Conservation (phyloP, 2,797 vertebrate genomes). For the Salmo trutta region DNA sequence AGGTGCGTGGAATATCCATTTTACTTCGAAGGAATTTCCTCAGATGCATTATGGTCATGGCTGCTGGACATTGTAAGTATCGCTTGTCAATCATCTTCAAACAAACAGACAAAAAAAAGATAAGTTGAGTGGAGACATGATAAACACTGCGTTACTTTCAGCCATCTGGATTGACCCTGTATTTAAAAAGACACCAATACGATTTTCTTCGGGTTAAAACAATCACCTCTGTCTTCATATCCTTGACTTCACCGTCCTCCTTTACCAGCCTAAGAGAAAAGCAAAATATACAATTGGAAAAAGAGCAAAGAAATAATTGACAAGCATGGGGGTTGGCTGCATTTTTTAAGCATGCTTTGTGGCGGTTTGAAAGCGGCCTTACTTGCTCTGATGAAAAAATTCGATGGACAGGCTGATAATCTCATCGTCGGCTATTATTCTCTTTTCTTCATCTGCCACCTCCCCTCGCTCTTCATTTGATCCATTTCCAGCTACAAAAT, state of each 20-base stretch:
- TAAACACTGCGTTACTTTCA: not conserved
- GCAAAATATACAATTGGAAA: not conserved
- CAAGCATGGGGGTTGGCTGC: not conserved
- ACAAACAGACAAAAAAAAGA: not conserved
- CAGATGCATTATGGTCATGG: constrained; percentile 99
- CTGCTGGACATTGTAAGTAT: constrained; percentile 96
- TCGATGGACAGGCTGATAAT: constrained; percentile 99
- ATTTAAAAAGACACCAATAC: no score
- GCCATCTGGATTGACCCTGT: no score
- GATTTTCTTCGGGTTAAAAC: no score
- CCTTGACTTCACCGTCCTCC: not conserved
- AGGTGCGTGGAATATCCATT: constrained; percentile 97
- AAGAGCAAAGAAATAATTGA: not conserved
- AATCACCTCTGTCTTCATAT: not conserved
- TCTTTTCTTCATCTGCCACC: constrained; percentile 97
- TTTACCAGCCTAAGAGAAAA: not conserved
- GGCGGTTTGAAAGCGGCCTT: constrained; percentile 33
- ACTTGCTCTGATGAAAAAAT: constrained; percentile 95
- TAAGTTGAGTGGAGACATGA: not conserved
- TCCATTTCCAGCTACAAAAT: constrained; percentile 86
- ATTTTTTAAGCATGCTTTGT: not conserved
- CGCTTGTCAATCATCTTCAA: constrained; percentile 91
- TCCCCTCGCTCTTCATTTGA: constrained; percentile 98
- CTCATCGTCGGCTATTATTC: constrained; percentile 98
- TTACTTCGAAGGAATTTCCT: constrained; percentile 98